Evolutionary conservation across 2,113 vertebrate species (phyloP).

Genomic region (Callocephalon fimbriatum): DNA sequence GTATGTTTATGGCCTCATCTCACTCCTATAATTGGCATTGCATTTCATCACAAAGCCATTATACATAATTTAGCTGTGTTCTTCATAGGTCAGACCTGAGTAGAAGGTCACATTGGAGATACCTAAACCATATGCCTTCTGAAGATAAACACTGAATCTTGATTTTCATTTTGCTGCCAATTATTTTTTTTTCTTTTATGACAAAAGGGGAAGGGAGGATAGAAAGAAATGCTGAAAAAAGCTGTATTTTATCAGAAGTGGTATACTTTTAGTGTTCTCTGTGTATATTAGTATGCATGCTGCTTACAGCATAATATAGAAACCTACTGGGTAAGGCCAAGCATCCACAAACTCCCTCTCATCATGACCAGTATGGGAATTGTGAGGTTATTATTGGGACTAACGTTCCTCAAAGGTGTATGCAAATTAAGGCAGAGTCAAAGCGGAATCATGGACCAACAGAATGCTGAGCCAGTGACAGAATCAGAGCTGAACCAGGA

Average conservation of each 20-base stretch:
- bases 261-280: background rate
- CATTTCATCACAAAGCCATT: conserved; percentile 71
- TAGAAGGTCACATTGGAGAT: conserved; percentile 61
- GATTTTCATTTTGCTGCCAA: conserved; percentile 21
- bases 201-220: background rate
- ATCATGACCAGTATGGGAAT: background rate
- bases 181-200: background rate
- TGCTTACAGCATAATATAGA: background rate
- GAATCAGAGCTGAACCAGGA: background rate
- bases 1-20: conserved; percentile 70
- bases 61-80: conserved; percentile 64
- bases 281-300: background rate
- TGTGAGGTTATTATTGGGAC: background rate
- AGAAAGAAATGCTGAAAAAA: background rate
- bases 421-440: background rate
- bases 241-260: background rate
- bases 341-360: background rate
- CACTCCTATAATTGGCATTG: conserved; percentile 59
- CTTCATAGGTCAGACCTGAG: conserved; percentile 65
- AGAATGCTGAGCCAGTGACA: background rate
- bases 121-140: conserved; percentile 54
- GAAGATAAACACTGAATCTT: conserved; percentile 50
- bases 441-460: background rate
- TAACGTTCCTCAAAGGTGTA: background rate
- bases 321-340: background rate